These are phyloP conservation scores for Danio choprae DNA, from an alignment of 2,797 vertebrate genomes.

Conservation along the genomic window DNA sequence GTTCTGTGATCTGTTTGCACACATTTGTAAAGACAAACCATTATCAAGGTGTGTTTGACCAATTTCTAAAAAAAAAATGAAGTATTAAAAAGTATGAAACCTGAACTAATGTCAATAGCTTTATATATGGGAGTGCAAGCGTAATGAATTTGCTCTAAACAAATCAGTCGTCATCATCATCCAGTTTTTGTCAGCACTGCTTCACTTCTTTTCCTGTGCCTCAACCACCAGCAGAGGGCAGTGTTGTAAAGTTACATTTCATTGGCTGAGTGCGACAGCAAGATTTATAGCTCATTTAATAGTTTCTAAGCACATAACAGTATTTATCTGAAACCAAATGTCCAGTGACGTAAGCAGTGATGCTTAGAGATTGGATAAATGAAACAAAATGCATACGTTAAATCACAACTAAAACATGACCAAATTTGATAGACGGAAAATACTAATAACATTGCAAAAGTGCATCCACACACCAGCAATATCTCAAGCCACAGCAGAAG, in stretches of 20 bases:
- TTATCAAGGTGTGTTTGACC: too few relatives aligned
- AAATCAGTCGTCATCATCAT: constrained; percentile 29
- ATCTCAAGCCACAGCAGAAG: constrained; percentile 44
- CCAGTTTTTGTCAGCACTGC: constrained; percentile 21
- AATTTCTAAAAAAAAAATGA: too few relatives aligned
- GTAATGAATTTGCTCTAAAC: not conserved
- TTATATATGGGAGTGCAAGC: not conserved
- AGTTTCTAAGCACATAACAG: not conserved
- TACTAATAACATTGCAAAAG: not conserved
- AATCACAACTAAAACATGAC: not conserved
- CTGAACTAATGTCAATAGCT: not conserved
- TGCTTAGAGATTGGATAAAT: not conserved
- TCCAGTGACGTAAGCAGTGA: not conserved
- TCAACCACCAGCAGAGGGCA: constrained; percentile 25
- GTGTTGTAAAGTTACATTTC: not conserved
- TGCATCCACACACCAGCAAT: not conserved
- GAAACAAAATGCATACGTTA: not conserved
- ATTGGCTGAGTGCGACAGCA: constrained; percentile 3
- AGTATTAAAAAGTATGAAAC: too few relatives aligned
- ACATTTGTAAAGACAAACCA: too few relatives aligned
- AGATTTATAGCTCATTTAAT: constrained; percentile 7
- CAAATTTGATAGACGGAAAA: not conserved
- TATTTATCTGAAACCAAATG: not conserved
- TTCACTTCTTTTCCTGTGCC: constrained; percentile 43
- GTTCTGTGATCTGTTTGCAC: too few relatives aligned